A percentile compares a stretch with the other conserved stretches of the same genome.
Evolutionary conservation across 2,797 vertebrate species (phyloP).

Genomic region (Stomatorhinus walkeri): DNA sequence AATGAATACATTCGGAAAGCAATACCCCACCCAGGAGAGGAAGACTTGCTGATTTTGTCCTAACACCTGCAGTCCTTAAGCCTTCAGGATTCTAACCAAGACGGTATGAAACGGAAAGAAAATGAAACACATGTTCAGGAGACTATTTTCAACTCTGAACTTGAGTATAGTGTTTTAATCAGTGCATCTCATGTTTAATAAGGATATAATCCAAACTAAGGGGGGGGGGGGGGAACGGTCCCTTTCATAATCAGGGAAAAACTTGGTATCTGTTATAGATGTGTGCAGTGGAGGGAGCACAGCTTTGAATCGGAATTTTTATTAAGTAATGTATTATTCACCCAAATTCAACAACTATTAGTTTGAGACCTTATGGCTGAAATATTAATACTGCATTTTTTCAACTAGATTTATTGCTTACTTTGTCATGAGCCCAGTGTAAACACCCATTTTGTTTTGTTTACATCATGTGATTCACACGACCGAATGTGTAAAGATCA

Average conservation of each 20-base stretch:
- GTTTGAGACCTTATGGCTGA: slow-evolving; percentile 20
- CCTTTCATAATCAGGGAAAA: neutral
- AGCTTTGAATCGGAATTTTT: too few species aligned
- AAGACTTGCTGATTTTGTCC: slow-evolving; percentile 25
- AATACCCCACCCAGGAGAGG: slow-evolving; percentile 26
- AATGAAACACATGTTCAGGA: slow-evolving; percentile 17
- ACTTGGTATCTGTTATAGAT: neutral
- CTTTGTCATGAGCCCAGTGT: slow-evolving; percentile 11
- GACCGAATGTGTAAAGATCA: neutral
- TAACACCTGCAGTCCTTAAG: slow-evolving; percentile 18
- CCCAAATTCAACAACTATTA: slow-evolving; percentile 6
- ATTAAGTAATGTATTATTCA: neutral
- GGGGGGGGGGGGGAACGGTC: neutral
- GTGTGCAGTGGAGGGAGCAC: neutral
- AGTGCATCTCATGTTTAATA: neutral
- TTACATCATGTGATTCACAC: neutral
- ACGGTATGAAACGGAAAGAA: neutral
- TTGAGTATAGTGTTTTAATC: slow-evolving; percentile 14
- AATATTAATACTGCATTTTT: slow-evolving; percentile 19
- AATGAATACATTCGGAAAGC: slow-evolving; percentile 20
- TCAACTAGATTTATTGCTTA: slow-evolving; percentile 9
- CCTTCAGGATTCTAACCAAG: slow-evolving; percentile 20
- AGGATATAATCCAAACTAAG: neutral
- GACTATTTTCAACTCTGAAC: neutral
- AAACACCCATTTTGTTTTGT: neutral